Evolutionary conservation across 2,888 invertebrate species (phyloP).

Genomic region (Agrochola lota): DNA sequence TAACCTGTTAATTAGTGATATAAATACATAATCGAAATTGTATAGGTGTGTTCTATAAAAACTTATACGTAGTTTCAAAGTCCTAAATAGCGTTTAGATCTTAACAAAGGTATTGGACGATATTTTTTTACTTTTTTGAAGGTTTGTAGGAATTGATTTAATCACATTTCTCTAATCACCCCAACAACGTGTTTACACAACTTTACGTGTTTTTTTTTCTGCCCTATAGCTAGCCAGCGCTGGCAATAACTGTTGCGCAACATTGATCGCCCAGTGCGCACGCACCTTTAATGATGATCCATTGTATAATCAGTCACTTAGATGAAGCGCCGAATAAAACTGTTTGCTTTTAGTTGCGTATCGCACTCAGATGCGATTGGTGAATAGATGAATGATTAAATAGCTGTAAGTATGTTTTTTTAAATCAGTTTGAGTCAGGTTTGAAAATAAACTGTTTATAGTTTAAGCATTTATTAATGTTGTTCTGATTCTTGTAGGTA

Average conservation of each 20-base stretch:
- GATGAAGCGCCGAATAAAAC: conserved; percentile 69
- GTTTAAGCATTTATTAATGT: neutral
- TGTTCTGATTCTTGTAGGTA: neutral
- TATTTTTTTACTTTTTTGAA: neutral
- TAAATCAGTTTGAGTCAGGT: conserved; percentile 19
- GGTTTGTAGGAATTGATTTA: neutral
- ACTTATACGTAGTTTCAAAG: no score
- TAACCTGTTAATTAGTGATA: neutral
- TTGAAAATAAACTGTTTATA: neutral
- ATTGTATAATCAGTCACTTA: conserved; percentile 76
- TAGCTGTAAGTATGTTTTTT: conserved; percentile 17
- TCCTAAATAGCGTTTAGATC: no score
- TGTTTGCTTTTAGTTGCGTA: conserved; percentile 58
- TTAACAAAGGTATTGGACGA: no score
- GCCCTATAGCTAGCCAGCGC: rapidly evolving
- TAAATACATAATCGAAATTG: neutral
- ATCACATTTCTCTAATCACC: no score
- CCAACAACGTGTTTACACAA: no score
- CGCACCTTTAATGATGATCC: conserved; percentile 69
- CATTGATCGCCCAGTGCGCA: conserved; percentile 16
- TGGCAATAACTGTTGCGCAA: neutral
- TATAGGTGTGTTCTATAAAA: neutral
- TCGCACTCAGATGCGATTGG: conserved; percentile 26
- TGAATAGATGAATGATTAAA: conserved; percentile 50
- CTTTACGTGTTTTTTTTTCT: neutral